phyloP scores from a whole-genome alignment of 2,888 invertebrate species.

The Antheraea yamamai region DNA sequence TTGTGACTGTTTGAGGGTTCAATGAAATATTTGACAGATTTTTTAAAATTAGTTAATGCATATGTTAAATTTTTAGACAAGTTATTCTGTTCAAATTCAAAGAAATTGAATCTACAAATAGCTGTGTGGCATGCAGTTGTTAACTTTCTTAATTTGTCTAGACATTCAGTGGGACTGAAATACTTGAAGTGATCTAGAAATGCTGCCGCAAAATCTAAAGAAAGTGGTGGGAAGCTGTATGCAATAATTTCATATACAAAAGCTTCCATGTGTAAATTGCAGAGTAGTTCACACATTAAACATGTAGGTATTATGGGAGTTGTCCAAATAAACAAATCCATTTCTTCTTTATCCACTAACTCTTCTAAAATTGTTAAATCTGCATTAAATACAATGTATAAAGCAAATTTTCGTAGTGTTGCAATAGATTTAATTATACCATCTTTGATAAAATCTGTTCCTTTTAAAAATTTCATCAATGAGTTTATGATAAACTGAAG shows the following conservation, averaged over 20 bases:
- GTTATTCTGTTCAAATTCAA: conserved; percentile 42
- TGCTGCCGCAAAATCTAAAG: conserved; percentile 58
- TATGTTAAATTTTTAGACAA: conserved; percentile 35
- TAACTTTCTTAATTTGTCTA: conserved; percentile 51
- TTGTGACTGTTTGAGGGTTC: conserved; percentile 59
- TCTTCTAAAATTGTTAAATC: conserved; percentile 57
- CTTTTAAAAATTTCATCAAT: conserved; percentile 51
- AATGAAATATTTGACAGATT: conserved; percentile 56
- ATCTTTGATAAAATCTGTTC: conserved; percentile 50
- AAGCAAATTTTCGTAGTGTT: conserved; percentile 55
- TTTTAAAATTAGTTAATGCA: conserved; percentile 52
- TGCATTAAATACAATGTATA: conserved; percentile 65
- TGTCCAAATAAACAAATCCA: conserved; percentile 64
- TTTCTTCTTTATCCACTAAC: conserved; percentile 57
- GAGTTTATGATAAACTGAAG: conserved; percentile 50
- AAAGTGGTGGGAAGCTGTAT: conserved; percentile 55
- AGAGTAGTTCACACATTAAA: conserved; percentile 68
- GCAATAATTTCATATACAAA: conserved; percentile 64
- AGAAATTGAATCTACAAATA: conserved; percentile 59
- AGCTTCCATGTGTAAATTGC: conserved; percentile 59
- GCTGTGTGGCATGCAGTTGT: conserved; percentile 55
- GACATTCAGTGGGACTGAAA: conserved; percentile 53
- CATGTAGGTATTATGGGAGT: conserved; percentile 62
- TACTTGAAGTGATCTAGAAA: conserved; percentile 64
- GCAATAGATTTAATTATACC: conserved; percentile 31